These are phyloP conservation scores for Pollenia griseotomentosa DNA, from an alignment of 2,888 invertebrate species.

Conservation along the genomic window DNA sequence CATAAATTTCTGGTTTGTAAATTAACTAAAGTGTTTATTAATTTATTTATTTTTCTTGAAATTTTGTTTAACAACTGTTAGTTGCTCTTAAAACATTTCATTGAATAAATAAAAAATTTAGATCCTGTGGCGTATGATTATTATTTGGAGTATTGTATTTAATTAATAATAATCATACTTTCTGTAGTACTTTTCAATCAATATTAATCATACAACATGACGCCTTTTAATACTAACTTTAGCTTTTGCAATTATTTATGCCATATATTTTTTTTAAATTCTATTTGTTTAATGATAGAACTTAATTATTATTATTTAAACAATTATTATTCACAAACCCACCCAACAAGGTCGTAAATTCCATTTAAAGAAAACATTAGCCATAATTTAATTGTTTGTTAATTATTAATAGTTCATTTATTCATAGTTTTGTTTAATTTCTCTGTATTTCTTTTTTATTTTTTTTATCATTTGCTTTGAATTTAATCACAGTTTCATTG, in stretches of 20 bases:
- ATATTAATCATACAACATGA: constrained; percentile 9
- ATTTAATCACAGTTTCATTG: not conserved
- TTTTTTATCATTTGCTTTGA: too few species aligned
- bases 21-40: too few species aligned
- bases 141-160: not conserved
- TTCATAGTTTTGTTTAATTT: constrained; percentile 1
- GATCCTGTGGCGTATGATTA: too few species aligned
- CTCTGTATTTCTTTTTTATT: too few species aligned
- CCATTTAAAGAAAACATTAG: not conserved
- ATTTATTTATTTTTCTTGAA: too few species aligned
- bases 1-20: too few species aligned
- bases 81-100: too few species aligned
- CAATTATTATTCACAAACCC: constrained; percentile 22
- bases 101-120: not conserved
- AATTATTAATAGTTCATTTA: constrained; percentile 33
- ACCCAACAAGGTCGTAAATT: constrained; percentile 26
- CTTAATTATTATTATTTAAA: constrained; percentile 21
- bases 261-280: not conserved
- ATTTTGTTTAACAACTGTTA: too few species aligned
- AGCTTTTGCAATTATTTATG: constrained; percentile 1
- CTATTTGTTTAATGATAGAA: not conserved
- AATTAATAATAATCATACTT: not conserved
- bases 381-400: constrained; percentile 41
- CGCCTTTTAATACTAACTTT: not conserved
- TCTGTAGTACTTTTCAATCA: not conserved